Percentiles rank a stretch among this genome's conserved stretches.
phyloP scores from a whole-genome alignment of 1,140 invertebrate species.

The Asobara japonica region DNA sequence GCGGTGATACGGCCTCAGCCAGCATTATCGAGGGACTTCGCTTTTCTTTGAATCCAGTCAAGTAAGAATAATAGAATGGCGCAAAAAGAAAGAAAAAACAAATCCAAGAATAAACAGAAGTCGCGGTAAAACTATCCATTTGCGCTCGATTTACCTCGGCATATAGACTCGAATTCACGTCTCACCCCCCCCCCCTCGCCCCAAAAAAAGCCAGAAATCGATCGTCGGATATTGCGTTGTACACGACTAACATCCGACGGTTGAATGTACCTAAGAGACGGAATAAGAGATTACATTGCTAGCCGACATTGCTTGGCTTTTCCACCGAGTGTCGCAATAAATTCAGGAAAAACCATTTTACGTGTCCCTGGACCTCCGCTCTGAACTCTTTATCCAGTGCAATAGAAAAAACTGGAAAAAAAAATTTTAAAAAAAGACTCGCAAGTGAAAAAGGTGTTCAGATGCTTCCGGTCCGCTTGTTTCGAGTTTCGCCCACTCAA shows the following conservation, averaged over 20 bases:
- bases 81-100: not conserved
- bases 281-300: conserved; percentile 1
- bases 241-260: not conserved
- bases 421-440: not conserved
- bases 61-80: not conserved
- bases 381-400: not conserved
- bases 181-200: not conserved
- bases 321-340: conserved; percentile 18
- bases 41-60: too few relatives aligned
- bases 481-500: not conserved
- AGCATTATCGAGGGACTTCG: too few relatives aligned
- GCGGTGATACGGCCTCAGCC: too few relatives aligned
- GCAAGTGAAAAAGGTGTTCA: conserved; percentile 11
- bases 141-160: not conserved
- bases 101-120: not conserved
- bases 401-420: too few relatives aligned
- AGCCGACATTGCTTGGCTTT: not conserved
- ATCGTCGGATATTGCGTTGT: not conserved
- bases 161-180: not conserved
- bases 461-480: conserved; percentile 8
- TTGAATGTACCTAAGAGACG: not conserved
- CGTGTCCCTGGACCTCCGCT: not conserved
- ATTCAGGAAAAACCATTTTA: conserved; percentile 11
- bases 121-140: not conserved
- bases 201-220: too few relatives aligned